Conservation (phyloP, 2,888 invertebrate genomes). For the Podotricha telesiphe region DNA sequence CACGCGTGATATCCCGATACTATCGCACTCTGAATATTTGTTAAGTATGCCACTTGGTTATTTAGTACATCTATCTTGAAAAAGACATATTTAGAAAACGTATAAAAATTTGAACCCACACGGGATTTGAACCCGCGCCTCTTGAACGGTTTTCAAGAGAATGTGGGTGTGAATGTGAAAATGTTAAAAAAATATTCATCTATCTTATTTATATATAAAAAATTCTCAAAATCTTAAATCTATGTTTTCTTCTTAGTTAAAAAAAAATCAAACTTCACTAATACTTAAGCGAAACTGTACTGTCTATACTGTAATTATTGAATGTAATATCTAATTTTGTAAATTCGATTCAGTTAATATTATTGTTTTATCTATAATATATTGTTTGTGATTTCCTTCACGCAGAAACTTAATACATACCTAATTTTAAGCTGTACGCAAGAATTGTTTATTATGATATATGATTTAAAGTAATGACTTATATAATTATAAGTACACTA, state of each 20-base stretch:
- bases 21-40: constrained; percentile 17
- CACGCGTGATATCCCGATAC: constrained; percentile 19
- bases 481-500: neutral
- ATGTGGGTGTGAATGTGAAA: too few relatives aligned
- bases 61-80: too few relatives aligned
- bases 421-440: neutral
- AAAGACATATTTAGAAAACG: too few relatives aligned
- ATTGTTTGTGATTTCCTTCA: constrained; percentile 5
- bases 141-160: too few relatives aligned
- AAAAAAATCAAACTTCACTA: neutral
- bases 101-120: too few relatives aligned
- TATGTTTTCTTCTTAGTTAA: neutral
- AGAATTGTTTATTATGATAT: neutral
- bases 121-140: too few relatives aligned
- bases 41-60: neutral
- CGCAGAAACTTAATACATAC: neutral
- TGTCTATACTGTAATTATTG: neutral
- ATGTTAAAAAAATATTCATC: too few relatives aligned
- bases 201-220: too few relatives aligned
- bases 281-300: neutral
- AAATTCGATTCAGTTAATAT: constrained; percentile 6
- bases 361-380: constrained; percentile 9
- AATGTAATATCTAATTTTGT: neutral
- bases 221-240: neutral
- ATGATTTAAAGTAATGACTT: neutral